Evolutionary conservation across 2,888 invertebrate species (phyloP).

Genomic region (Liposcelis brunnea): DNA sequence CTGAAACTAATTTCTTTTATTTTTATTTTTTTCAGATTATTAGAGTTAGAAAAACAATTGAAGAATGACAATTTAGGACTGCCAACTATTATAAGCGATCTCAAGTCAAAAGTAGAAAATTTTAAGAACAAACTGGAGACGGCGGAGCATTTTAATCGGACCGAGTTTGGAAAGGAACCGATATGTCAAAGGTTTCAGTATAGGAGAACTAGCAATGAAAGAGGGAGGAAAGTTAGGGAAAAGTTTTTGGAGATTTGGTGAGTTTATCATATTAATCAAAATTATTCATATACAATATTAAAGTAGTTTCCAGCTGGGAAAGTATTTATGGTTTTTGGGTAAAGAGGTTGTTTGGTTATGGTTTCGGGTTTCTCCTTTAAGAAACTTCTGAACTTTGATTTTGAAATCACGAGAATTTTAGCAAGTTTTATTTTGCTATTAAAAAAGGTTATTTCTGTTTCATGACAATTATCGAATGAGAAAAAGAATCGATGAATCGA

Average conservation of each 20-base stretch:
- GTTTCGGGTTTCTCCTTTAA: too few species aligned
- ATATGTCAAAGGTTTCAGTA: conserved; percentile 37
- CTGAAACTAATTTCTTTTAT: background rate
- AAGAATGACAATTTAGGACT: conserved; percentile 32
- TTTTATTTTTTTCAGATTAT: conserved; percentile 22
- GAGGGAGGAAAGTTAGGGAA: conserved; percentile 38
- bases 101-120: conserved; percentile 38
- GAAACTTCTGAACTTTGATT: too few species aligned
- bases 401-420: too few species aligned
- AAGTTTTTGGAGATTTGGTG: conserved; percentile 43
- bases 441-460: too few species aligned
- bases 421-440: too few species aligned
- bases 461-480: too few species aligned
- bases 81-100: conserved; percentile 34
- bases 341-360: too few species aligned
- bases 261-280: conserved; percentile 20
- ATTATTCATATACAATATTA: too few species aligned
- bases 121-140: conserved; percentile 42
- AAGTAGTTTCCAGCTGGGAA: too few species aligned
- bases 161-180: conserved; percentile 20
- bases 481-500: too few species aligned
- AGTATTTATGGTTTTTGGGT: too few species aligned
- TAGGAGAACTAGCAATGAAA: conserved; percentile 39
- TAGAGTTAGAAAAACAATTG: conserved; percentile 37
- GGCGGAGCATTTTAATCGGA: conserved; percentile 1